Evolutionary conservation across 2,888 invertebrate genomes (phyloP), one percentile per base, ranked within the genome.

Genomic region (Ditula angustiorana): DNA sequence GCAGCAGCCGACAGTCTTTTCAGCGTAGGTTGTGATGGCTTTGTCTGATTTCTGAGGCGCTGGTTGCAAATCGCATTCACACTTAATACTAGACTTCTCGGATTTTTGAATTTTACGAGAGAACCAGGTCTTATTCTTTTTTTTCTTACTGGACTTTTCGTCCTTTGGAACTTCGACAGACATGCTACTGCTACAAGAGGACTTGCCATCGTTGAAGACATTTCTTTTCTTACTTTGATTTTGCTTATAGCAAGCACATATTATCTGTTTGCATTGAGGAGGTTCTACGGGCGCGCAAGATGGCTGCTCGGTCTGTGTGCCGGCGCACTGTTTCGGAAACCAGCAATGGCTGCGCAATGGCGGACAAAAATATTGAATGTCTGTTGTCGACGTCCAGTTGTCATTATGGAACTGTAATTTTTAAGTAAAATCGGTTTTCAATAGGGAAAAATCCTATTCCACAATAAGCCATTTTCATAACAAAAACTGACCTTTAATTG

Each of bases 401-500:
- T 93, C 92, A 66, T 85, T 83, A 72, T 93, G 92, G 69, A 93
- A 92, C 92, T 93, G 82, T 46, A 79, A 78, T 50, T 53, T 13
- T 61, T 56, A 47, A 13, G 23, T 5, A 46, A 21, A 33, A 21
- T 50, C 35, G n/a, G 35, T 56, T 61, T 47, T 21, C 46, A 46
- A 46, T 10, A 46, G 16, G 4, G n/a, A 7, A 1, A 21, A 16
- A n/a, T 19, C 2, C 5, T 13, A 5, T 5, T n/a, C 2, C 11
- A 1, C 8, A 21, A 21, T 19, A n/a, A n/a, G 7, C n/a, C 10
- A 46, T 24, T 24, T 44, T 10, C 21, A 10, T 44, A 11, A 26
- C 13, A 24, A 50, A 33, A 21, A 53, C 50, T 50, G 44, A 63
- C 63, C 30, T 64, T 52, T 11, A 58, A n/a, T 16, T 64, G 63